phyloP scores from a whole-genome alignment of 2,113 vertebrate species.

The Tachysurus fulvidraco region DNA sequence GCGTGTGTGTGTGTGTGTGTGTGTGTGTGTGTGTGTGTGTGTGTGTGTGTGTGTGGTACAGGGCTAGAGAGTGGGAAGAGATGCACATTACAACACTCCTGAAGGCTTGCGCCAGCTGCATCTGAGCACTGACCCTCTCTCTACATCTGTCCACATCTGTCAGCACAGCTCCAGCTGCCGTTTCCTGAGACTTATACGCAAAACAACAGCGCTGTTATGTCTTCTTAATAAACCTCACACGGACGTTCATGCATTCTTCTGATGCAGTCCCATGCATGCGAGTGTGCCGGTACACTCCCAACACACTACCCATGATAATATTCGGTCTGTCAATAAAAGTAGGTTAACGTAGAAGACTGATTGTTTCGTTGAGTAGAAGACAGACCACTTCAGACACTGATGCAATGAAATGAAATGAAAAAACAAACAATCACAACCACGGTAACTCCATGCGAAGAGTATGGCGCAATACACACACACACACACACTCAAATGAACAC shows the following conservation, averaged over 20 bases:
- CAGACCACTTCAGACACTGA: slow-evolving; percentile 22
- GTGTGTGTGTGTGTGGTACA: slow-evolving; percentile 58
- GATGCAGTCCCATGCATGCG: slow-evolving; percentile 33
- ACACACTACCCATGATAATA: slow-evolving; percentile 36
- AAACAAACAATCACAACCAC: slow-evolving; percentile 26
- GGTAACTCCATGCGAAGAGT: slow-evolving; percentile 46
- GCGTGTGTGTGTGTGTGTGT: slow-evolving; percentile 56
- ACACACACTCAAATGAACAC: slow-evolving; percentile 26
- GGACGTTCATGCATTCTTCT: slow-evolving; percentile 6
- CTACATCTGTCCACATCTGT: slow-evolving; percentile 75
- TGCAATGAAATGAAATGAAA: slow-evolving; percentile 33
- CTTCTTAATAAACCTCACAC: slow-evolving; percentile 30
- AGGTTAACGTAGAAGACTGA: slow-evolving; percentile 10
- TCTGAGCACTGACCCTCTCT: slow-evolving; percentile 62
- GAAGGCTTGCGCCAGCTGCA: slow-evolving; percentile 71
- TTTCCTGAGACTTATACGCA: slow-evolving; percentile 56
- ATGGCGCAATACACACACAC: slow-evolving; percentile 25
- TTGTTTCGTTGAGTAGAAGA: slow-evolving; percentile 26
- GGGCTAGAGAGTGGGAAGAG: slow-evolving; percentile 52
- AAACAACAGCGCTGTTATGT: slow-evolving; percentile 62
- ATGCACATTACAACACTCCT: slow-evolving; percentile 62
- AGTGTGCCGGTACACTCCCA: slow-evolving; percentile 39
- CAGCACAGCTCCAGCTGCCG: slow-evolving; percentile 60
- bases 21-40: slow-evolving; percentile 57
- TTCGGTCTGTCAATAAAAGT: slow-evolving; percentile 31